These are phyloP conservation scores for Myxocyprinus asiaticus DNA, from an alignment of 2,113 vertebrate species.

Conservation along the genomic window DNA sequence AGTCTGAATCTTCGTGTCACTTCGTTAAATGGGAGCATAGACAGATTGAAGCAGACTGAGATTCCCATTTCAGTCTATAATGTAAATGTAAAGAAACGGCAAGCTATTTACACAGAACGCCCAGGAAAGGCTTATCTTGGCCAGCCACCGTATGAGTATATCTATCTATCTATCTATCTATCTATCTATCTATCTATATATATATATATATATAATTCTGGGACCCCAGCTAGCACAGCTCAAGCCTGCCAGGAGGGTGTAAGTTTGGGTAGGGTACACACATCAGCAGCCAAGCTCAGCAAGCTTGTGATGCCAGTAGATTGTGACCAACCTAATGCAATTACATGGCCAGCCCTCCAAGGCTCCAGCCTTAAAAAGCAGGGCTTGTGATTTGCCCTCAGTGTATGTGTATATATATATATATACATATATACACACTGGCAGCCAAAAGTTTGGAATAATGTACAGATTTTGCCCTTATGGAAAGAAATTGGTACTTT, in stretches of 20 bases:
- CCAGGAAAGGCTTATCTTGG: too few relatives aligned
- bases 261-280: neutral
- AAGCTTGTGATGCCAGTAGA: constrained; percentile 12
- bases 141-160: too few relatives aligned
- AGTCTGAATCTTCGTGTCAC: neutral
- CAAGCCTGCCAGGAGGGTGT: neutral
- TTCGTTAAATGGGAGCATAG: neutral
- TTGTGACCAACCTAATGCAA: constrained; percentile 23
- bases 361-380: constrained; percentile 17
- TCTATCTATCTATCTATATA: too few relatives aligned
- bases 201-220: neutral
- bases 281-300: constrained; percentile 5
- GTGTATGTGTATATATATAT: too few relatives aligned
- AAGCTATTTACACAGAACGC: too few relatives aligned
- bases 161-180: too few relatives aligned
- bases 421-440: too few relatives aligned
- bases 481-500: too few relatives aligned
- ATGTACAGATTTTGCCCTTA: too few relatives aligned
- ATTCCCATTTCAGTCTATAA: neutral
- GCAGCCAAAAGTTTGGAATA: too few relatives aligned
- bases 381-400: constrained; percentile 18
- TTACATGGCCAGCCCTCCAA: neutral
- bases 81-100: too few relatives aligned
- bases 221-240: neutral
- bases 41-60: neutral